Percentiles rank a stretch among this genome's conserved stretches.
Conservation (phyloP, 2,888 invertebrate genomes). For the Phania funesta region DNA sequence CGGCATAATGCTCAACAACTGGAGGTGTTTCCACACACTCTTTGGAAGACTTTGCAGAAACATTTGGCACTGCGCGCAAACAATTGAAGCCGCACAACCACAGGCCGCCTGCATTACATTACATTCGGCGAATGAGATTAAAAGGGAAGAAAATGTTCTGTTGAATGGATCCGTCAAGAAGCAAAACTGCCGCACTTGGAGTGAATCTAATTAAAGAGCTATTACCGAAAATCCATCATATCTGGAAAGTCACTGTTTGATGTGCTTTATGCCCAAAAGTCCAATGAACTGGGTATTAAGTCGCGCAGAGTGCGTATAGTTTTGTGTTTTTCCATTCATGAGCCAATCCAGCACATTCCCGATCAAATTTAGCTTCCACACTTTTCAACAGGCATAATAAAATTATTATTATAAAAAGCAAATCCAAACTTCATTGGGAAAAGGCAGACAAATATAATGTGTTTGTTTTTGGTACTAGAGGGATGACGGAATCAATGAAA, state of each 20-base stretch:
- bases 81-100: no score
- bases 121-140: no score
- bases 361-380: conserved; percentile 71
- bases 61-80: no score
- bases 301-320: conserved; percentile 83
- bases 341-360: no score
- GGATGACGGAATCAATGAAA: conserved; percentile 84
- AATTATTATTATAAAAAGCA: conserved; percentile 76
- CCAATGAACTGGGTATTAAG: conserved; percentile 83
- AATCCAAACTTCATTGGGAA: conserved; percentile 83
- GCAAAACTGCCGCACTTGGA: no score
- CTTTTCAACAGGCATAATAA: conserved; percentile 73
- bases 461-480: conserved; percentile 82
- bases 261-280: conserved; percentile 84
- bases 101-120: no score
- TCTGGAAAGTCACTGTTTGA: conserved; percentile 83
- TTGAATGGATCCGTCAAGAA: no score
- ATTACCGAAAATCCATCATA: conserved; percentile 84
- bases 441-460: conserved; percentile 85
- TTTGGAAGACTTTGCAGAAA: no score
- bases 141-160: no score
- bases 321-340: conserved; percentile 83
- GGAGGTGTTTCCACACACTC: no score
- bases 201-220: not conserved
- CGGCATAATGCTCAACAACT: no score